phyloP scores from a whole-genome alignment of 2,113 vertebrate genomes.

The Cepphus grylle region DNA sequence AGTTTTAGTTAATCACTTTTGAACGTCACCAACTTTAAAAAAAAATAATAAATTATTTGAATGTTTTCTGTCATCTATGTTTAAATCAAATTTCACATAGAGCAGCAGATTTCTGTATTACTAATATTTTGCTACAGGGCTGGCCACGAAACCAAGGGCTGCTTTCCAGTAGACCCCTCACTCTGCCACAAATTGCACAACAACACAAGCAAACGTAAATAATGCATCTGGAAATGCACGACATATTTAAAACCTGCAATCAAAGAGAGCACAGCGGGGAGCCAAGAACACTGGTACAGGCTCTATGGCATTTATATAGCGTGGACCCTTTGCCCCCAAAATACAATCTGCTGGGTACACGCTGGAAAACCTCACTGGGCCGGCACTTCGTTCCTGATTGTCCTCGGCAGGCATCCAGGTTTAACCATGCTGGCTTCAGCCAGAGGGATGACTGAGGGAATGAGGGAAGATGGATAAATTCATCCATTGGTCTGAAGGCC shows the following conservation, averaged over 20 bases:
- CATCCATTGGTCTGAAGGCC: conserved; percentile 52
- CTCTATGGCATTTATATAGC: neutral
- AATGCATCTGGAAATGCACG: conserved; percentile 38
- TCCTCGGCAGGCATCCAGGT: conserved; percentile 50
- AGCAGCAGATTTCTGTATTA: conserved; percentile 58
- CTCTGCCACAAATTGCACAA: conserved; percentile 71
- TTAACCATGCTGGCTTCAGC: conserved; percentile 57
- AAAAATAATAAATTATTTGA: neutral
- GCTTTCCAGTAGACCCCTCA: conserved; percentile 36
- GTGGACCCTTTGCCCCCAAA: conserved; percentile 44
- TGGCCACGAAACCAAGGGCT: conserved; percentile 48
- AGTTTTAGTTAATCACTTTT: neutral
- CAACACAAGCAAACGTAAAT: conserved; percentile 44
- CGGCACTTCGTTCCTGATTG: conserved; percentile 49
- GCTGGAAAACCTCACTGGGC: conserved; percentile 63
- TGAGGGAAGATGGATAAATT: conserved; percentile 58
- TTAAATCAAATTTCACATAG: conserved; percentile 48
- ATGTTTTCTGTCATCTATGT: conserved; percentile 21
- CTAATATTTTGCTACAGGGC: conserved; percentile 64
- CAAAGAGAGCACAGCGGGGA: neutral
- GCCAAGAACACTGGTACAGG: conserved; percentile 1
- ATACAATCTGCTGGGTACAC: neutral
- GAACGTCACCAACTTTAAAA: neutral
- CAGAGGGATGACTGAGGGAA: conserved; percentile 56
- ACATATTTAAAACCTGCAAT: conserved; percentile 37